Evolutionary conservation across 2,888 invertebrate genomes (phyloP).

Genomic region (Hemithea aestivaria): DNA sequence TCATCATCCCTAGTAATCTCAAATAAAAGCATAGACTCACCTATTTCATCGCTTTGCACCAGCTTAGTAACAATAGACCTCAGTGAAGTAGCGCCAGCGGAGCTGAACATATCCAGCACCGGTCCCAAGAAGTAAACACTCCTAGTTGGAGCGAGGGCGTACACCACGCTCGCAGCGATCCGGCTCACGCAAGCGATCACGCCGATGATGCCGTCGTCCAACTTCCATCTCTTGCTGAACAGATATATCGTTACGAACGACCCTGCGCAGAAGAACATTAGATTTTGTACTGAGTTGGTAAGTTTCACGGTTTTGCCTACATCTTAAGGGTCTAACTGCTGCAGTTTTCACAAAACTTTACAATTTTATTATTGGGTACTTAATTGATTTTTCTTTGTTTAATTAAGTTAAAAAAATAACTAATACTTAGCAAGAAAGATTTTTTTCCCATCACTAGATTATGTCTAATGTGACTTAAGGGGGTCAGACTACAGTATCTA

Average conservation of each 20-base stretch:
- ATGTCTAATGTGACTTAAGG: too few relatives aligned
- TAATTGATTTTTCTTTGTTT: too few relatives aligned
- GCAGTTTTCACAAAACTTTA: too few relatives aligned
- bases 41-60: constrained; percentile 77
- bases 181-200: constrained; percentile 74
- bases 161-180: constrained; percentile 70
- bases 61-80: constrained; percentile 79
- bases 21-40: constrained; percentile 56
- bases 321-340: too few relatives aligned
- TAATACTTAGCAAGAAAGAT: too few relatives aligned
- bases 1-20: too few relatives aligned
- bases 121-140: constrained; percentile 75
- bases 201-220: constrained; percentile 73
- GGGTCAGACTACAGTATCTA: too few relatives aligned
- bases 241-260: constrained; percentile 75
- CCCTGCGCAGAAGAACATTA: constrained; percentile 47
- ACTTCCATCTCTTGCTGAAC: constrained; percentile 71
- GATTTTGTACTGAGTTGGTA: constrained; percentile 16
- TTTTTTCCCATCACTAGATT: too few relatives aligned
- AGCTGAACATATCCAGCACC: constrained; percentile 76
- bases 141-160: constrained; percentile 67
- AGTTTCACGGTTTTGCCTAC: too few relatives aligned
- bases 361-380: too few relatives aligned
- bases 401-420: too few relatives aligned
- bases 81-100: constrained; percentile 77